Evolutionary conservation across 2,113 vertebrate genomes (phyloP), one percentile per base, ranked within the genome.

Genomic region (Pampusana beccarii): DNA sequence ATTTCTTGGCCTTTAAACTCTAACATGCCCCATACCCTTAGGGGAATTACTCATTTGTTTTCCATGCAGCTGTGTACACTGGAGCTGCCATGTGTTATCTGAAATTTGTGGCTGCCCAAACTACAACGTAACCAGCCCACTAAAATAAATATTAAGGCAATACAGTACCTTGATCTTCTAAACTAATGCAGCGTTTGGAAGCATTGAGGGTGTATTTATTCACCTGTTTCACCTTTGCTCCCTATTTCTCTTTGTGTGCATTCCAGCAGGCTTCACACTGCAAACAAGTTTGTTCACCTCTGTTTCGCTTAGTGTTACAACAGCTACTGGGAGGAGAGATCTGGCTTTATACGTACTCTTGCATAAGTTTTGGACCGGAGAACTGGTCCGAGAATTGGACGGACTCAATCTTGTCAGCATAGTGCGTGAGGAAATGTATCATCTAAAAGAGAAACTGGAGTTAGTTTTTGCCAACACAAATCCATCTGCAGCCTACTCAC

Each of bases 381-480:
- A 99, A 99, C 98, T 99, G 99, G 98, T 99, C 99, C 98, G 99
- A 99, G 97, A 99, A 99, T 98, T 99, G 99, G 98, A 99, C 98
- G 79, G 99, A 99, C 98, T 99, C 99, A 16, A 99, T 99, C 98
- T 99, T 99, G 98, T 99, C 99, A 95, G 99, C 99, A 25, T 99
- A 98, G 95, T 98, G 99, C 54, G 98, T 99, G 98, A 99, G 98
- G 97, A 99, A 99, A 97, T 99, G 99, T 80, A 99, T 98, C 99
- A 99, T 99, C 99, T 99, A 93, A 29, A 98, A 98, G 88, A 96
- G 79, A 96, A 90, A 88, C 4, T 0, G 2, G 20, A 6, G 18
- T 97, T 65, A 93, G 57, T 36, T 84, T 26, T 54, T 65, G 53
- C 64, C 65, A 33, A 6, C 46, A 80, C 21, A 15, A 17, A 53